These are phyloP conservation scores for Slavum lentiscoides DNA, from an alignment of 2,888 invertebrate genomes.

Conservation along the genomic window DNA sequence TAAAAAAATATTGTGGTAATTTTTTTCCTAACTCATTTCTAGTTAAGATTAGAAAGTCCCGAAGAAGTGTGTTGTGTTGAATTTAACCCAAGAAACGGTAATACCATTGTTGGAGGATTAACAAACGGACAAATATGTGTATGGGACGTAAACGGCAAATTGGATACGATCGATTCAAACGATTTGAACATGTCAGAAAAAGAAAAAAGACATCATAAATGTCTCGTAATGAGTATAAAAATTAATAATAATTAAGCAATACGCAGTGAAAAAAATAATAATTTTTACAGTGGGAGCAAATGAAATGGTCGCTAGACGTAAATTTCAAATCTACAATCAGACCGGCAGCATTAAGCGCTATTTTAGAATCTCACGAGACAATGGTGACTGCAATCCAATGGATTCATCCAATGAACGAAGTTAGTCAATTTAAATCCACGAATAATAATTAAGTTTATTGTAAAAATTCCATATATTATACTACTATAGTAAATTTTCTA, in stretches of 20 bases:
- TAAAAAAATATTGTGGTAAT: too few relatives aligned
- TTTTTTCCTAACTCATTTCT: slow-evolving; percentile 31
- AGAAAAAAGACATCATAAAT: slow-evolving; percentile 16
- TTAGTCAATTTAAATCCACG: slow-evolving; percentile 24
- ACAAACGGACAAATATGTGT: slow-evolving; percentile 59
- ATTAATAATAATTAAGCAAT: not conserved
- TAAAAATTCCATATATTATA: too few relatives aligned
- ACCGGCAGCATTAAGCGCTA: slow-evolving; percentile 57
- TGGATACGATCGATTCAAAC: slow-evolving; percentile 40
- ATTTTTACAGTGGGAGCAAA: slow-evolving; percentile 37
- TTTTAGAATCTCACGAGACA: slow-evolving; percentile 57
- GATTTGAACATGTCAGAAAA: slow-evolving; percentile 8
- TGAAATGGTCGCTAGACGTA: slow-evolving; percentile 56
- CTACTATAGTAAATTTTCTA: too few relatives aligned
- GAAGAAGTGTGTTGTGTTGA: slow-evolving; percentile 58
- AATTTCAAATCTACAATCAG: slow-evolving; percentile 54
- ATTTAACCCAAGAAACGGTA: slow-evolving; percentile 59
- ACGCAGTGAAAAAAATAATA: not conserved
- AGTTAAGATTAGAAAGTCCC: slow-evolving; percentile 58
- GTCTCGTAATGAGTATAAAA: not conserved
- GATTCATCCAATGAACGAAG: slow-evolving; percentile 56
- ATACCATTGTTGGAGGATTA: slow-evolving; percentile 59
- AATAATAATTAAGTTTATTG: too few relatives aligned
- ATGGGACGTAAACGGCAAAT: slow-evolving; percentile 59
- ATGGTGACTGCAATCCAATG: slow-evolving; percentile 59